Conservation (phyloP, 2,797 vertebrate genomes). For the Avahi laniger region DNA sequence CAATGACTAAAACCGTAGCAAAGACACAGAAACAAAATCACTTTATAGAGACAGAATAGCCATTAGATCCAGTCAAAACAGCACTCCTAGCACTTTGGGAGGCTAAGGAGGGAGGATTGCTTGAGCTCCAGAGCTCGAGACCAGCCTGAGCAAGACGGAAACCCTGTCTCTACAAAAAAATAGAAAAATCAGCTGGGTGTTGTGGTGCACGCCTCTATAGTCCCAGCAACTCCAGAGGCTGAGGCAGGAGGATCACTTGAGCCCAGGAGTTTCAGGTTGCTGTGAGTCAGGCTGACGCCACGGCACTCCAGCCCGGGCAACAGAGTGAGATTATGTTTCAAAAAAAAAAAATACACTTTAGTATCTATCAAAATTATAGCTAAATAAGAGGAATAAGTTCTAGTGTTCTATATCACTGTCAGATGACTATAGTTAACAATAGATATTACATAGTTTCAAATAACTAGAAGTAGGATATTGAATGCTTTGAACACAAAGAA, state of each 20-base stretch:
- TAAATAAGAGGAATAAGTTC: not conserved
- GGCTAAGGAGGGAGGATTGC: not conserved
- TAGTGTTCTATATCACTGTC: not conserved
- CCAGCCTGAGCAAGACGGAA: not conserved
- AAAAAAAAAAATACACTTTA: not conserved
- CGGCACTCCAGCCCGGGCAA: no score
- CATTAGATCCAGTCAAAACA: not conserved
- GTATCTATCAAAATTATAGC: not conserved
- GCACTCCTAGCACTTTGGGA: not conserved
- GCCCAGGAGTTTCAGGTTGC: no score
- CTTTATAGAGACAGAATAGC: not conserved
- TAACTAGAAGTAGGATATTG: not conserved
- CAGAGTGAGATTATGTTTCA: no score
- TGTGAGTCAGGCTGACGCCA: no score
- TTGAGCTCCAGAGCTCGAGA: not conserved
- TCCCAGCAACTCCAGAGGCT: no score
- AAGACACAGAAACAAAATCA: not conserved
- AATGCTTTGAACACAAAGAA: not conserved
- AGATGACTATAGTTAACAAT: not conserved
- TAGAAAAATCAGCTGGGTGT: not conserved
- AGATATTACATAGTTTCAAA: not conserved
- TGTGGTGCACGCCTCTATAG: not conserved
- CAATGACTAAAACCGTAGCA: constrained; percentile 25
- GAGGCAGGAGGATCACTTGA: no score
- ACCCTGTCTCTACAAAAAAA: not conserved